Evolutionary conservation across 1,140 invertebrate genomes (phyloP).

Genomic region (Eurosta solidaginis): DNA sequence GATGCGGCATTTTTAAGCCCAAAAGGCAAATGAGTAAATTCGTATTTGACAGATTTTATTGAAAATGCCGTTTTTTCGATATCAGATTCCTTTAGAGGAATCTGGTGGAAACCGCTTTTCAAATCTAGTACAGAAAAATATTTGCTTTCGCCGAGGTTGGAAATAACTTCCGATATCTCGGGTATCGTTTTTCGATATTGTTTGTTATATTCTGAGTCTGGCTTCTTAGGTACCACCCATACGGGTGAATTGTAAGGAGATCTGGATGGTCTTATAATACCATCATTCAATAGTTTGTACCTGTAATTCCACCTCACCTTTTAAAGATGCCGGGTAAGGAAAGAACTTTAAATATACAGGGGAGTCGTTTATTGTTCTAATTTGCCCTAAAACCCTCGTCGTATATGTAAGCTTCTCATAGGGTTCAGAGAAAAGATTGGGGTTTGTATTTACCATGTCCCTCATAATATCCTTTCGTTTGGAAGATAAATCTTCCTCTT

Average conservation of each 20-base stretch:
- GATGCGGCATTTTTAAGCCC: background rate
- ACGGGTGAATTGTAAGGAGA: constrained; percentile 40
- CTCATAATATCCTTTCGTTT: constrained; percentile 1
- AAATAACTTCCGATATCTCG: constrained; percentile 60
- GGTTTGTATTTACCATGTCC: background rate
- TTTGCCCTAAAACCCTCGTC: constrained; percentile 37
- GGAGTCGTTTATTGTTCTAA: constrained; percentile 34
- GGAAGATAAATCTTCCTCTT: background rate
- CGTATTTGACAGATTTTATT: constrained; percentile 55
- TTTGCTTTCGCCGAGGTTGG: constrained; percentile 52
- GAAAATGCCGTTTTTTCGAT: background rate
- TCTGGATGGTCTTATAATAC: constrained; percentile 38
- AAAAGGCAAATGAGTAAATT: background rate
- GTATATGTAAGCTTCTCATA: constrained; percentile 36
- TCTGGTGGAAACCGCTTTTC: constrained; percentile 62
- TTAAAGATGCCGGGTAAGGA: constrained; percentile 36
- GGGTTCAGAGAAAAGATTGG: constrained; percentile 36
- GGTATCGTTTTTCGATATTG: constrained; percentile 61
- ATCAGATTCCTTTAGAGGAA: constrained; percentile 43
- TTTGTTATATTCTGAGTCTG: constrained; percentile 40
- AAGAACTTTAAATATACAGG: constrained; percentile 39
- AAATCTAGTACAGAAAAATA: constrained; percentile 62
- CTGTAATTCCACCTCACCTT: constrained; percentile 35
- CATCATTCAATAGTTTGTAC: constrained; percentile 35
- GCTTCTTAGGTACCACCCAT: constrained; percentile 37